phyloP scores from a whole-genome alignment of 1,140 invertebrate species.

The Megathymus violae region DNA sequence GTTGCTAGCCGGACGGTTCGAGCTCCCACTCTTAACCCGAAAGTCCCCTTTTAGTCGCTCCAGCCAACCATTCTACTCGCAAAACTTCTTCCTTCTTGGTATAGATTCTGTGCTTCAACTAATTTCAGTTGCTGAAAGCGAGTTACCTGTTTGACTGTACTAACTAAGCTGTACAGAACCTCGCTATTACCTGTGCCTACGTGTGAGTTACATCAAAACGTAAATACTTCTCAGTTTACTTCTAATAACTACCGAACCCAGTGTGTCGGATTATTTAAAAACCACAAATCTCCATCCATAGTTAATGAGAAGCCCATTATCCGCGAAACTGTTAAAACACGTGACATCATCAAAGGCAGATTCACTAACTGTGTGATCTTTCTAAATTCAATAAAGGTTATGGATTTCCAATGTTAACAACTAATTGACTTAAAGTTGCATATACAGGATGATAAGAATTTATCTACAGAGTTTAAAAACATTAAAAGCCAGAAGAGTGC shows the following conservation, averaged over 20 bases:
- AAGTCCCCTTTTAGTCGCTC: too few relatives aligned
- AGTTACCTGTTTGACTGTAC: constrained; percentile 11
- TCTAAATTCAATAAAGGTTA: background rate
- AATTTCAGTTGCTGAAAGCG: constrained; percentile 11
- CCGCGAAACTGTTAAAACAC: constrained; percentile 8
- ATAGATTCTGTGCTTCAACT: too few relatives aligned
- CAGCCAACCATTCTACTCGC: too few relatives aligned
- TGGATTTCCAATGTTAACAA: background rate
- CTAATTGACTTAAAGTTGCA: constrained; percentile 23
- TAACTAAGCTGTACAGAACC: constrained; percentile 4
- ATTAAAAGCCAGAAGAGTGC: constrained; percentile 28
- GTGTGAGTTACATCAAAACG: constrained; percentile 2
- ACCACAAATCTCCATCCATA: background rate
- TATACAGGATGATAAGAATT: constrained; percentile 17
- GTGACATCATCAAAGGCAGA: constrained; percentile 14
- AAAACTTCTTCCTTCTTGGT: too few relatives aligned
- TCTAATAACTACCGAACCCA: constrained; percentile 3
- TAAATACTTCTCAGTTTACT: constrained; percentile 10
- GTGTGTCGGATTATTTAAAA: background rate
- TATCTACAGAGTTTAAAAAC: constrained; percentile 32
- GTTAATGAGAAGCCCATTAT: background rate
- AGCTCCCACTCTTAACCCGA: too few relatives aligned
- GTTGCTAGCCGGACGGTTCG: too few relatives aligned
- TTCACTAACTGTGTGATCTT: constrained; percentile 6
- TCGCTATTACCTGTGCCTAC: constrained; percentile 11